These are phyloP conservation scores for Heteromyza rotundicornis DNA, from an alignment of 2,888 invertebrate genomes.

Conservation along the genomic window DNA sequence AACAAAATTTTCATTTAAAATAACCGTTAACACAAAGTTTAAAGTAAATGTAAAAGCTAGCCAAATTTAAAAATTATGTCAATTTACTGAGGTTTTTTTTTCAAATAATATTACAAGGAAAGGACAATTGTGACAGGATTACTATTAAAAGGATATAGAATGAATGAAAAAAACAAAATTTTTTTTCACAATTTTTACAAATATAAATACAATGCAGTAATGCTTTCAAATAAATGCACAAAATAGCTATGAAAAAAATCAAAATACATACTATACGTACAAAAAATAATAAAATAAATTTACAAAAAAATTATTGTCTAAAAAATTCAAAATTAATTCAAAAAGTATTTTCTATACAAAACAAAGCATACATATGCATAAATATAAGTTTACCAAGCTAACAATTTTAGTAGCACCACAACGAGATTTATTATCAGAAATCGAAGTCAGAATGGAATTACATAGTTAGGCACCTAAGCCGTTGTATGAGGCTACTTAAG, in stretches of 20 bases:
- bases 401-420: too few species aligned
- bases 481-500: too few species aligned
- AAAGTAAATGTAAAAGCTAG: conserved; percentile 7
- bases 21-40: conserved; percentile 15
- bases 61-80: conserved; percentile 7
- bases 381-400: too few species aligned
- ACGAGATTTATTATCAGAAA: too few species aligned
- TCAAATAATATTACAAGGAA: conserved; percentile 11
- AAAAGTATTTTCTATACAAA: conserved; percentile 8
- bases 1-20: conserved; percentile 27
- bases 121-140: too few species aligned
- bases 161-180: conserved; percentile 14
- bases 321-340: conserved; percentile 2
- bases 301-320: neutral
- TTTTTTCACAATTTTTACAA: too few species aligned
- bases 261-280: neutral
- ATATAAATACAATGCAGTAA: too few species aligned
- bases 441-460: too few species aligned
- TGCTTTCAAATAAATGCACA: neutral
- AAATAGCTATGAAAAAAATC: neutral
- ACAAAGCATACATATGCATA: too few species aligned
- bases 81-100: conserved; percentile 1
- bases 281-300: conserved; percentile 2
- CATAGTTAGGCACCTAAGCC: too few species aligned
- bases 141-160: neutral